These are phyloP conservation scores for Malacoraja senta DNA, from an alignment of 2,797 vertebrate species.

Conservation along the genomic window DNA sequence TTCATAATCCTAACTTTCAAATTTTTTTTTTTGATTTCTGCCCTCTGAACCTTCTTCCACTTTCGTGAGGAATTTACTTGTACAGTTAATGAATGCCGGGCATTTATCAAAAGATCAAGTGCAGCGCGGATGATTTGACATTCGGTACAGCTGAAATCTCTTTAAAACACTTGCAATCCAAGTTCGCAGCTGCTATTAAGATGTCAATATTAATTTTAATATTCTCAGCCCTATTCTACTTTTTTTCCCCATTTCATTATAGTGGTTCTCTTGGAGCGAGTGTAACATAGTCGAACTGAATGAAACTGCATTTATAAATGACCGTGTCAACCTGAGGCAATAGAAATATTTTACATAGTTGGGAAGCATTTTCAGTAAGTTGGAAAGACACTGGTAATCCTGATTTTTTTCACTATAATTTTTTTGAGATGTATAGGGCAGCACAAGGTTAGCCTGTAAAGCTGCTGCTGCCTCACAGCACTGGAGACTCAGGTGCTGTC, in stretches of 20 bases:
- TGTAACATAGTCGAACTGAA: background rate
- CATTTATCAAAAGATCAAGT: slow-evolving; percentile 4
- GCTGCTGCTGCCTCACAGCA: no score
- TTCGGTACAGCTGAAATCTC: slow-evolving; percentile 10
- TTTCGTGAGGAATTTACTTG: background rate
- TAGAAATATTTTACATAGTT: slow-evolving; percentile 5
- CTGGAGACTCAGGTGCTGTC: no score
- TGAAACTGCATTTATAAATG: slow-evolving; percentile 12
- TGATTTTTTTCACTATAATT: no score
- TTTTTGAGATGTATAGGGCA: no score
- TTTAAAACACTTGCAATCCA: slow-evolving; percentile 1
- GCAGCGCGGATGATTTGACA: background rate
- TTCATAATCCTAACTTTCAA: background rate
- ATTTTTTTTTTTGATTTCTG: background rate
- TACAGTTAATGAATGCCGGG: background rate
- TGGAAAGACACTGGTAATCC: background rate
- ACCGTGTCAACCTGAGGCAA: background rate
- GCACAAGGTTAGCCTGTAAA: no score
- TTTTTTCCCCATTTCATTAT: background rate
- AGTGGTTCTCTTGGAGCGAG: background rate
- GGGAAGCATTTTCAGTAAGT: background rate
- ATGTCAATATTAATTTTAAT: background rate
- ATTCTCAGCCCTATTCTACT: background rate
- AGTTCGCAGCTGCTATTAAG: slow-evolving; percentile 14
- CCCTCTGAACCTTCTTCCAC: background rate